These are phyloP conservation scores for Marcusenius ussheri DNA, from an alignment of 2,113 vertebrate genomes.

Conservation along the genomic window DNA sequence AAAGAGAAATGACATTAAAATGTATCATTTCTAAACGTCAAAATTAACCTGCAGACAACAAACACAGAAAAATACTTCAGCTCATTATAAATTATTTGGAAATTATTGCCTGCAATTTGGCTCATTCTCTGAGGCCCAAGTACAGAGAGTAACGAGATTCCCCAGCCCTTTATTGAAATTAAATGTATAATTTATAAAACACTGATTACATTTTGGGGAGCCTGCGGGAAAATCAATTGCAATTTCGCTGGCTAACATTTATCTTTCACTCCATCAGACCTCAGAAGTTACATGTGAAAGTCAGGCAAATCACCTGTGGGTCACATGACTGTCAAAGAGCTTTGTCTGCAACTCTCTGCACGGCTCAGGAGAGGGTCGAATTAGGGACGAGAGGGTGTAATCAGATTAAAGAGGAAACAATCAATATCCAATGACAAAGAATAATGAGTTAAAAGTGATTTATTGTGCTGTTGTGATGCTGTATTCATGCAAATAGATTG, in stretches of 20 bases:
- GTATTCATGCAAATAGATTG: not conserved
- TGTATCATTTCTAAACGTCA: not conserved
- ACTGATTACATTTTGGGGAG: slow-evolving; percentile 30
- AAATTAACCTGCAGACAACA: not conserved
- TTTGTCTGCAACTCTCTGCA: too few species aligned
- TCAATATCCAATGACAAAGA: not conserved
- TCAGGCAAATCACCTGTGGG: not conserved
- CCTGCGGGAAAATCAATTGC: slow-evolving; percentile 29
- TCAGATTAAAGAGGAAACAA: slow-evolving; percentile 7
- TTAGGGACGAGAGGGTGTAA: not conserved
- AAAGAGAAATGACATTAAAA: not conserved
- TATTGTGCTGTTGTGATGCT: not conserved
- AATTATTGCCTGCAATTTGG: not conserved
- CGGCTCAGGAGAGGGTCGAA: not conserved
- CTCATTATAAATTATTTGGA: not conserved
- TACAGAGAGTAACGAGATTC: not conserved
- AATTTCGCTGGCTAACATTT: slow-evolving; percentile 29
- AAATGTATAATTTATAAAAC: slow-evolving; percentile 36
- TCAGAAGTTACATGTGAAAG: slow-evolving; percentile 10
- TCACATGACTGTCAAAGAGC: slow-evolving; percentile 9
- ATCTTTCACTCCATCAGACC: slow-evolving; percentile 10
- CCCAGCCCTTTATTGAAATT: slow-evolving; percentile 12
- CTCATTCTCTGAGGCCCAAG: not conserved
- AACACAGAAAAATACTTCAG: not conserved
- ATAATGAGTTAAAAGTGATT: not conserved